Conservation (phyloP, 2,113 vertebrate species). For the Thomomys bottae region DNA sequence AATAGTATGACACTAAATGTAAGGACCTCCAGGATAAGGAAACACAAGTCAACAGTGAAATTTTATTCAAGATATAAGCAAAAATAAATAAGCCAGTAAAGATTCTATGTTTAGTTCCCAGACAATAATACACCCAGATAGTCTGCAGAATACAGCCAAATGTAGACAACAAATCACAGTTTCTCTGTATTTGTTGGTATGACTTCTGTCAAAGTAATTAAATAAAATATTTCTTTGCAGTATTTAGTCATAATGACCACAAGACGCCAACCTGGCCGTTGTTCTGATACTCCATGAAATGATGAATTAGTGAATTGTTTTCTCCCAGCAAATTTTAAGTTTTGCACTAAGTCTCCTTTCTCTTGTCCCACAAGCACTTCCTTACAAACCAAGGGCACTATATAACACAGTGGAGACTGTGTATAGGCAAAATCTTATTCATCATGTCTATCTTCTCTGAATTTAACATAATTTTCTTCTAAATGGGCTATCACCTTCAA, state of each 20-base stretch:
- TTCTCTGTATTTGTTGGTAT: background rate
- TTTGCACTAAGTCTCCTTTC: background rate
- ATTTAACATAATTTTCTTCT: background rate
- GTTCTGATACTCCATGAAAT: background rate
- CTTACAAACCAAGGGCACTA: background rate
- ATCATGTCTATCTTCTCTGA: background rate
- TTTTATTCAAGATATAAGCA: background rate
- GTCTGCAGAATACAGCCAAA: background rate
- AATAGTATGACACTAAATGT: too few relatives aligned
- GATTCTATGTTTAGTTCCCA: background rate
- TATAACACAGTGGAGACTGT: too few relatives aligned
- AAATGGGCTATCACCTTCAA: background rate
- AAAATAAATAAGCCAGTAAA: background rate
- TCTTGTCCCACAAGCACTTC: too few relatives aligned
- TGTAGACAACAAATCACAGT: background rate
- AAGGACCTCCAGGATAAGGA: too few relatives aligned
- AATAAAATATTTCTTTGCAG: constrained; percentile 34
- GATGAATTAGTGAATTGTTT: background rate
- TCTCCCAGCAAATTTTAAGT: background rate
- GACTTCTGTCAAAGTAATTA: constrained; percentile 67
- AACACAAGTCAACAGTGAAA: background rate
- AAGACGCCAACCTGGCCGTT: constrained; percentile 62
- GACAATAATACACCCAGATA: background rate
- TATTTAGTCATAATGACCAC: background rate
- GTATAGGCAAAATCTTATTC: accelerated